Percentiles rank a stretch among this genome's conserved stretches.
These are phyloP conservation scores for Dascyllus trimaculatus DNA, from an alignment of 2,113 vertebrate species.

Conservation along the genomic window DNA sequence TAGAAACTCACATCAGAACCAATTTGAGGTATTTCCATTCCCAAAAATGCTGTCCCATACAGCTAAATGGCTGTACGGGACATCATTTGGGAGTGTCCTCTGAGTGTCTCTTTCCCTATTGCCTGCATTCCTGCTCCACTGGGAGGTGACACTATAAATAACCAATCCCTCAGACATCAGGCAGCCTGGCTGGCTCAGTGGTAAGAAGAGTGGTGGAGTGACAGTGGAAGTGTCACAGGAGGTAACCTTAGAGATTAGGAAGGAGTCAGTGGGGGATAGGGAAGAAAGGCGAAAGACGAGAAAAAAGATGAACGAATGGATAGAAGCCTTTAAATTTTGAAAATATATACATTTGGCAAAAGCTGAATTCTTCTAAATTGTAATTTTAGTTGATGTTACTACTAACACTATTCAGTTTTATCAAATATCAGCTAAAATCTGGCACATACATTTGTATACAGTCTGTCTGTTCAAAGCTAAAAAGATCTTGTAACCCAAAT, in stretches of 20 bases:
- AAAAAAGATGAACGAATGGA: not conserved
- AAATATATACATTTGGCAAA: not conserved
- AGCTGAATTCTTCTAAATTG: not conserved
- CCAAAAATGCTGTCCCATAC: no score
- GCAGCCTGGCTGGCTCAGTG: constrained; percentile 54
- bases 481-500: not conserved
- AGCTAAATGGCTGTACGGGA: constrained; percentile 14
- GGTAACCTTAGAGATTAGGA: constrained; percentile 63
- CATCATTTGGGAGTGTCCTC: constrained; percentile 52
- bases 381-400: not conserved
- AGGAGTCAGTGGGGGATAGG: constrained; percentile 29
- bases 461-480: not conserved
- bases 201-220: constrained; percentile 68
- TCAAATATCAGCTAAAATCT: not conserved
- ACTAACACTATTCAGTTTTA: not conserved
- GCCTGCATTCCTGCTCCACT: constrained; percentile 50
- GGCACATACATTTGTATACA: no score
- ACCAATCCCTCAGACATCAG: constrained; percentile 68
- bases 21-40: constrained; percentile 10
- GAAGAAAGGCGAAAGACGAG: not conserved
- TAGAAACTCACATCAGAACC: not conserved
- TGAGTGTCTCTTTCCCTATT: constrained; percentile 50
- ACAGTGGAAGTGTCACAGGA: constrained; percentile 59
- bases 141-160: constrained; percentile 78
- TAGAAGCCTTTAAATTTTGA: not conserved